These are phyloP conservation scores for Eupithecia centaureata DNA, from an alignment of 2,888 invertebrate genomes.

Conservation along the genomic window DNA sequence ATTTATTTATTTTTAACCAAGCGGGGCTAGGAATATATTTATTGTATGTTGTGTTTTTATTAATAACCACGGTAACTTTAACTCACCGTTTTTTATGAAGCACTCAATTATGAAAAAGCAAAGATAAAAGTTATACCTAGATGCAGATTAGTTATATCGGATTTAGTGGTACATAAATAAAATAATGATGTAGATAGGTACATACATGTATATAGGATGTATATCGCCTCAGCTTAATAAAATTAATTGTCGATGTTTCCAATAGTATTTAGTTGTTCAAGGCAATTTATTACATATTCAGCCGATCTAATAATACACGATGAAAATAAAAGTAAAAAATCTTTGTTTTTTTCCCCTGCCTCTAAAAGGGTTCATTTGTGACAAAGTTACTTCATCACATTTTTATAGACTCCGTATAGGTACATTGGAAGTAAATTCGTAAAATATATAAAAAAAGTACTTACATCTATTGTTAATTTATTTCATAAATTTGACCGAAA, in stretches of 20 bases:
- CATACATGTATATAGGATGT: too few relatives aligned
- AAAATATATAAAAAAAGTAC: too few relatives aligned
- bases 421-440: too few relatives aligned
- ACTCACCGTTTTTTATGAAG: not conserved
- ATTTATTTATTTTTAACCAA: too few relatives aligned
- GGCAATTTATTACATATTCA: not conserved
- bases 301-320: constrained; percentile 14
- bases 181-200: not conserved
- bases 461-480: too few relatives aligned
- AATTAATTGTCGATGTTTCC: constrained; percentile 13
- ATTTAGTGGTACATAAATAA: not conserved
- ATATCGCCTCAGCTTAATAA: constrained; percentile 3
- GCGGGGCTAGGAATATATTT: not conserved
- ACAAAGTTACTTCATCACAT: too few relatives aligned
- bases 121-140: not conserved
- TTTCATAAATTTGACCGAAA: too few relatives aligned
- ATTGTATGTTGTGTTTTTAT: not conserved
- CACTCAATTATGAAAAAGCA: not conserved
- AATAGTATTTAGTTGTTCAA: constrained; percentile 15
- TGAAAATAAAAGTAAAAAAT: constrained; percentile 21
- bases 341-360: constrained; percentile 27
- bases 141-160: not conserved
- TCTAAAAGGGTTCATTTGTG: too few relatives aligned
- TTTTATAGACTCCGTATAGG: too few relatives aligned
- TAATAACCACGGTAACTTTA: not conserved